These are phyloP conservation scores for Pseudococcus jackbeardsleyi DNA, from an alignment of 2,888 invertebrate species.

Conservation along the genomic window DNA sequence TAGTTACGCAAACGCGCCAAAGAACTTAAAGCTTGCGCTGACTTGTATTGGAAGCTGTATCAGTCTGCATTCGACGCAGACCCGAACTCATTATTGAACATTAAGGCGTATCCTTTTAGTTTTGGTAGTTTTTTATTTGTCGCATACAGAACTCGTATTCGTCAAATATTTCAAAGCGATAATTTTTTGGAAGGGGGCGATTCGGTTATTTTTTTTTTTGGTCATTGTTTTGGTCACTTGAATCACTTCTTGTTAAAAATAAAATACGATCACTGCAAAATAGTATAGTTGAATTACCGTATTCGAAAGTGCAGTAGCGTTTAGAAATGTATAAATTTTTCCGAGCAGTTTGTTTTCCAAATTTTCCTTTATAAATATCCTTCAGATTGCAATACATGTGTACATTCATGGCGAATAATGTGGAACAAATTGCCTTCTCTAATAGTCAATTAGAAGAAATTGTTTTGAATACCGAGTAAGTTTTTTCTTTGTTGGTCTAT, in stretches of 20 bases:
- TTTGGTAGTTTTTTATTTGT: not conserved
- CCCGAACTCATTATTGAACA: slow-evolving; percentile 80
- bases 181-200: not conserved
- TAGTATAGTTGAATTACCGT: no score
- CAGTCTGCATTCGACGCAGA: slow-evolving; percentile 90
- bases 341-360: not conserved
- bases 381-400: slow-evolving; percentile 84
- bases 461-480: slow-evolving; percentile 68
- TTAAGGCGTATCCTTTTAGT: slow-evolving; percentile 75
- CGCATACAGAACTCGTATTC: not conserved
- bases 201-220: no score
- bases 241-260: no score
- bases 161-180: not conserved
- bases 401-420: slow-evolving; percentile 80
- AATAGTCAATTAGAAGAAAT: slow-evolving; percentile 69
- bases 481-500: no score
- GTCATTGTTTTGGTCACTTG: no score
- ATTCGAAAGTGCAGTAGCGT: no score
- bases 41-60: slow-evolving; percentile 82
- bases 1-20: slow-evolving; percentile 81
- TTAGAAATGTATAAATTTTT: no score
- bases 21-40: slow-evolving; percentile 80
- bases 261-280: no score
- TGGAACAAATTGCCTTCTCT: slow-evolving; percentile 79
- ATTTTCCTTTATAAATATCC: slow-evolving; percentile 57